A percentile compares a stretch with the other conserved stretches of the same genome.
phyloP scores from a whole-genome alignment of 2,888 invertebrate species.

The Laothoe populi region DNA sequence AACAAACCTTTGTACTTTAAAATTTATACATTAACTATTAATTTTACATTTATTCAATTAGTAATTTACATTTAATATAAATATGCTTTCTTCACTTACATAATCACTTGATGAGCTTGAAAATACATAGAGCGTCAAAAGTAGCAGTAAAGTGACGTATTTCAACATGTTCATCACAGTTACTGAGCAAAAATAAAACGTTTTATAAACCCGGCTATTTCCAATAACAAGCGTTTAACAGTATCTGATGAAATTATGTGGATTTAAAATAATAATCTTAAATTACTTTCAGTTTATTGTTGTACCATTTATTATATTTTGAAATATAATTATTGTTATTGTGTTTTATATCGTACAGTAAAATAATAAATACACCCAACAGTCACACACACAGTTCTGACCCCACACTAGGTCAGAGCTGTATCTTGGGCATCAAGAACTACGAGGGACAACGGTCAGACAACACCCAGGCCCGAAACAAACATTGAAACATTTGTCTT shows the following conservation, averaged over 20 bases:
- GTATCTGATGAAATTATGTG: constrained; percentile 23
- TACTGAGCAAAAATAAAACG: neutral
- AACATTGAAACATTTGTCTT: no score
- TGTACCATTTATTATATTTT: neutral
- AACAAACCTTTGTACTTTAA: no score
- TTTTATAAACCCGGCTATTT: neutral
- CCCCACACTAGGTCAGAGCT: no score
- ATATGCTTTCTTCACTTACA: neutral
- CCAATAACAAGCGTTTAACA: neutral
- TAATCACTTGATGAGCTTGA: constrained; percentile 5
- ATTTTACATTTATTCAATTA: no score
- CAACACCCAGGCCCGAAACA: no score
- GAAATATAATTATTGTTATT: neutral
- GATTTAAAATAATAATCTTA: neutral
- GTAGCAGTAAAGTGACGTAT: neutral
- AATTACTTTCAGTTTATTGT: neutral
- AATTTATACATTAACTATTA: no score
- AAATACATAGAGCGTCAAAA: neutral
- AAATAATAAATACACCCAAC: no score
- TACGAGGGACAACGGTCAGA: no score
- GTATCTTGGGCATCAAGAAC: no score
- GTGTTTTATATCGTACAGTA: neutral
- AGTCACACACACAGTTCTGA: no score
- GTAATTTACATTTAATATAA: neutral
- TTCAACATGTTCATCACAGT: neutral